Base-by-base conservation (phyloP, 2,888 invertebrate genomes). In the Auanema sp. region DNA sequence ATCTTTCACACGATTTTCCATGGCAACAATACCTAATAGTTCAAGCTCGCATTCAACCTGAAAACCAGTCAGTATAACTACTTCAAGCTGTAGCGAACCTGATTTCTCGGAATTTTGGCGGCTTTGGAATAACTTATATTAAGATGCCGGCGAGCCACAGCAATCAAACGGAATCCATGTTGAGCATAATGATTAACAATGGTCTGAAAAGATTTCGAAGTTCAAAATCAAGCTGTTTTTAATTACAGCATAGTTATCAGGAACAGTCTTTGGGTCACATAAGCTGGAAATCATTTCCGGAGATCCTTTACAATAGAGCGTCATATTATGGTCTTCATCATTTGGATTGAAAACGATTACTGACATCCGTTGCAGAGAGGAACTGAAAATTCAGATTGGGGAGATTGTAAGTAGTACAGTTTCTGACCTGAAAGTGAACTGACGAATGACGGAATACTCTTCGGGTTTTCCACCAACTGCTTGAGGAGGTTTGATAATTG, bases 1-100 rank as follows among this genome's bases (percentile, higher is more conserved):
- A 21, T 84, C 84, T 71, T 87, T 87, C 60, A 98, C 86, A 0
- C 93, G 88, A 85, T 98, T 98, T 85, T 98, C 97, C 87, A 98
- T 88, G 8, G 98, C 90, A 12, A 98, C 90, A 72, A 98, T 89
- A 0, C 94, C 83, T 92, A 92, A 64, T 88, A 90, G 71, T 94
- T 86, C 71, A 91, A 91, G 23, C 87, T 87, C 75, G 56, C 75
- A 75, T 60, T 83, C 83, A 47, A 71, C 53, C 58, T 63, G 33
- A 12, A 43, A 41, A 51, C 40, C 6, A 4, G 25, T 55, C 10
- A 16, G 14, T 5, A 18, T 24, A 52, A 52, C 16, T 47, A 47
- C 10, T 10, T 16, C 4, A 5, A 47, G 10, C 47, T 47, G 4
- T 47, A 5, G 4, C 5, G 21, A 1, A 79, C 76, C 47, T 58